Percentiles rank a stretch among this genome's conserved stretches.
Evolutionary conservation across 2,797 vertebrate genomes (phyloP).

Genomic region (Setipinna tenuifilis): DNA sequence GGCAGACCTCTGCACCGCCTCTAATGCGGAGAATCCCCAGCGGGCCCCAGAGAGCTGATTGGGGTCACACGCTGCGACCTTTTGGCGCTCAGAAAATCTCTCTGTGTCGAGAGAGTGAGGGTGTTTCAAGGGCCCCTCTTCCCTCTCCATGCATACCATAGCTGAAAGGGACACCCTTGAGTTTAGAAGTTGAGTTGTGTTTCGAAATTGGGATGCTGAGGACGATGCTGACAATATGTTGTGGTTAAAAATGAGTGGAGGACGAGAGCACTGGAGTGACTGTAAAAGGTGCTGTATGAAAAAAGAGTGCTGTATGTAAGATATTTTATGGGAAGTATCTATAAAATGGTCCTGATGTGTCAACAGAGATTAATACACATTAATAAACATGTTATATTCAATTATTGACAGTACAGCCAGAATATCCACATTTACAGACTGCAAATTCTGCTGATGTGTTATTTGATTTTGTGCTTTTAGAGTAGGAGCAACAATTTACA

Average conservation of each 20-base stretch:
- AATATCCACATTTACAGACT: too few relatives aligned
- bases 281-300: background rate
- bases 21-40: background rate
- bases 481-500: too few relatives aligned
- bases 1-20: background rate
- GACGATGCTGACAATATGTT: background rate
- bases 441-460: too few relatives aligned
- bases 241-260: background rate
- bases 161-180: background rate
- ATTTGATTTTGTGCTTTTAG: too few relatives aligned
- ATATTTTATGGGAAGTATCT: too few relatives aligned
- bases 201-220: background rate
- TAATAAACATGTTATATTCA: too few relatives aligned
- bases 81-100: background rate
- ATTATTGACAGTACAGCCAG: too few relatives aligned
- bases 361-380: too few relatives aligned
- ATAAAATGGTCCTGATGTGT: too few relatives aligned
- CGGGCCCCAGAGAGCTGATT: background rate
- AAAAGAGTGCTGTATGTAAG: too few relatives aligned
- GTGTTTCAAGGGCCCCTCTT: background rate
- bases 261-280: background rate
- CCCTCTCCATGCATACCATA: background rate
- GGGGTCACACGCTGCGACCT: slow-evolving; percentile 6
- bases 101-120: background rate
- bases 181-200: background rate